phyloP scores from a whole-genome alignment of 2,888 invertebrate genomes.

The Apamea anceps region DNA sequence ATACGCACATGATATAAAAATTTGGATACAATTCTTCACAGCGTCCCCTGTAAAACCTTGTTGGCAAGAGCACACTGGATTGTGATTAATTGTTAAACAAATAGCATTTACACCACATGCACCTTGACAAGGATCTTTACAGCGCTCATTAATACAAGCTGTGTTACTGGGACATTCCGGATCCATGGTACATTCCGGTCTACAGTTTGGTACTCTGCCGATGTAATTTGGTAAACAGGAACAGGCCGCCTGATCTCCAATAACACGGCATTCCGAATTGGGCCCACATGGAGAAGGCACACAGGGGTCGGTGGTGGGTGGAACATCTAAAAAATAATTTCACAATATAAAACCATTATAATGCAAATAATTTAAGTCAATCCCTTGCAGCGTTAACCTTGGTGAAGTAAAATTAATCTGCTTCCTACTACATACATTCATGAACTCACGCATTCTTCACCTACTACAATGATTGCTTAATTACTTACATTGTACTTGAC shows the following conservation, averaged over 20 bases:
- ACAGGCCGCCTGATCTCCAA: slow-evolving; percentile 95
- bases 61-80: slow-evolving; percentile 94
- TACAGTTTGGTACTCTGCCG: slow-evolving; percentile 96
- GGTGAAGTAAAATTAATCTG: background rate
- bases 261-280: slow-evolving; percentile 94
- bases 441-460: background rate
- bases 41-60: slow-evolving; percentile 96
- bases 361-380: background rate
- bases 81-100: slow-evolving; percentile 96
- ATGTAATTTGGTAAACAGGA: slow-evolving; percentile 95
- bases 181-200: slow-evolving; percentile 95
- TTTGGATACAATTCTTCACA: slow-evolving; percentile 91
- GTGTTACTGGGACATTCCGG: slow-evolving; percentile 95
- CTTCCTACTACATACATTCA: background rate
- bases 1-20: slow-evolving; percentile 85
- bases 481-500: slow-evolving; percentile 91
- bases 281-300: slow-evolving; percentile 95
- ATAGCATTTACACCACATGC: slow-evolving; percentile 94
- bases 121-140: slow-evolving; percentile 95
- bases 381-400: background rate
- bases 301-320: slow-evolving; percentile 91
- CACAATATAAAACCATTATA: background rate
- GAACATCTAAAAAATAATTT: slow-evolving; percentile 66
- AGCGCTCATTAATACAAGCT: slow-evolving; percentile 95
- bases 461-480: background rate